Percentiles rank a stretch among this genome's conserved stretches.
phyloP scores from a whole-genome alignment of 2,888 invertebrate species.

The Loripinus fragilis region DNA sequence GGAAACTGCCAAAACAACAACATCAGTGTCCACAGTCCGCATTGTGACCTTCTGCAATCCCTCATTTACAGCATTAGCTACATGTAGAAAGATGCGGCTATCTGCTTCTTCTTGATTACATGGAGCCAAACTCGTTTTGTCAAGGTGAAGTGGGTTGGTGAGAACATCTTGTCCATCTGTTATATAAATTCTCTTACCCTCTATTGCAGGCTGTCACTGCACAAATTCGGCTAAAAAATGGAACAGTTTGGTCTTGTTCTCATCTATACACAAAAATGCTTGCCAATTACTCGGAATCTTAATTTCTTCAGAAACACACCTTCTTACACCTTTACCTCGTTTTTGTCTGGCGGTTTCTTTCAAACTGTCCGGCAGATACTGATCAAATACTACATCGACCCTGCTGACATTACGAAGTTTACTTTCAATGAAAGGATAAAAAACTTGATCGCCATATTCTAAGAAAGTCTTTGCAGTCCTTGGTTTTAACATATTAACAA shows the following conservation, averaged over 20 bases:
- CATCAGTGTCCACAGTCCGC: conserved; percentile 41
- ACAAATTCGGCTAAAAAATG: conserved; percentile 18
- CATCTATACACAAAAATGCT: conserved; percentile 38
- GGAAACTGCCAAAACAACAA: conserved; percentile 27
- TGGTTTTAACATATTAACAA: conserved; percentile 4
- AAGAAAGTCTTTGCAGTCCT: neutral
- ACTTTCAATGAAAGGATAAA: neutral
- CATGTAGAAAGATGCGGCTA: conserved; percentile 35
- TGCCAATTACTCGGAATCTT: conserved; percentile 39
- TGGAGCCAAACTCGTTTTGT: conserved; percentile 3
- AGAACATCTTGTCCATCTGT: neutral
- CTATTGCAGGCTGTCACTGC: no score
- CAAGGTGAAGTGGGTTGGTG: neutral
- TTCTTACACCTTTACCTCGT: conserved; percentile 48
- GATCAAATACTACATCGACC: conserved; percentile 57
- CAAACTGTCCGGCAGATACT: conserved; percentile 41
- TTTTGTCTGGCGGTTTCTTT: conserved; percentile 41
- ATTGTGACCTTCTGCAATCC: conserved; percentile 14
- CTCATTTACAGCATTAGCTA: conserved; percentile 22
- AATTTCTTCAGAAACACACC: conserved; percentile 10
- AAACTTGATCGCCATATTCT: neutral
- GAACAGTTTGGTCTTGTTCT: conserved; percentile 53
- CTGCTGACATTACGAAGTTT: conserved; percentile 40
- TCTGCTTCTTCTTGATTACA: conserved; percentile 52
- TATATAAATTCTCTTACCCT: neutral